These are phyloP conservation scores for Ochotona princeps DNA, from an alignment of 2,113 vertebrate genomes.

Conservation along the genomic window DNA sequence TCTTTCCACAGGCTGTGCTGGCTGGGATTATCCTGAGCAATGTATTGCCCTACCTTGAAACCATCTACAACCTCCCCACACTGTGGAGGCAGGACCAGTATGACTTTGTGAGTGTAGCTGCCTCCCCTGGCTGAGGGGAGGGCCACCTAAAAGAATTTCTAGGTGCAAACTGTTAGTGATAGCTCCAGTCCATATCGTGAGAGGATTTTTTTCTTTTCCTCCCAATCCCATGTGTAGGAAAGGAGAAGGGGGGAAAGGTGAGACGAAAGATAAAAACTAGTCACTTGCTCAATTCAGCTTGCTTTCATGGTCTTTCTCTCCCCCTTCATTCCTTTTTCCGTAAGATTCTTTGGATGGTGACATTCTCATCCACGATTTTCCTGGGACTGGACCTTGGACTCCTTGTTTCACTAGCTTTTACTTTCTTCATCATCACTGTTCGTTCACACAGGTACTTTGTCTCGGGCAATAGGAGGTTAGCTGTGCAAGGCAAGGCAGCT, in stretches of 20 bases:
- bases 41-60: slow-evolving; percentile 80
- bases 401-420: slow-evolving; percentile 56
- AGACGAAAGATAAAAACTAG: background rate
- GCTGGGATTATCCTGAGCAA: slow-evolving; percentile 82
- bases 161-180: background rate
- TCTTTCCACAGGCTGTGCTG: slow-evolving; percentile 77
- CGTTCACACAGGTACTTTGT: slow-evolving; percentile 83
- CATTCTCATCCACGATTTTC: slow-evolving; percentile 75
- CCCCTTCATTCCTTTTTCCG: slow-evolving; percentile 7
- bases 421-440: slow-evolving; percentile 79
- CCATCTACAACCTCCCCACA: slow-evolving; percentile 72
- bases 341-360: slow-evolving; percentile 83
- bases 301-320: background rate
- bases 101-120: slow-evolving; percentile 79
- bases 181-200: background rate
- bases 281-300: background rate
- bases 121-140: too few species aligned
- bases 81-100: slow-evolving; percentile 82
- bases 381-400: slow-evolving; percentile 82
- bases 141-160: background rate
- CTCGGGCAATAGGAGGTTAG: slow-evolving; percentile 10
- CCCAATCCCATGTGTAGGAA: background rate
- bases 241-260: background rate
- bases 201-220: background rate
- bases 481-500: background rate